phyloP scores from a whole-genome alignment of 1,140 invertebrate species.

The Macrocentrus cingulum region DNA sequence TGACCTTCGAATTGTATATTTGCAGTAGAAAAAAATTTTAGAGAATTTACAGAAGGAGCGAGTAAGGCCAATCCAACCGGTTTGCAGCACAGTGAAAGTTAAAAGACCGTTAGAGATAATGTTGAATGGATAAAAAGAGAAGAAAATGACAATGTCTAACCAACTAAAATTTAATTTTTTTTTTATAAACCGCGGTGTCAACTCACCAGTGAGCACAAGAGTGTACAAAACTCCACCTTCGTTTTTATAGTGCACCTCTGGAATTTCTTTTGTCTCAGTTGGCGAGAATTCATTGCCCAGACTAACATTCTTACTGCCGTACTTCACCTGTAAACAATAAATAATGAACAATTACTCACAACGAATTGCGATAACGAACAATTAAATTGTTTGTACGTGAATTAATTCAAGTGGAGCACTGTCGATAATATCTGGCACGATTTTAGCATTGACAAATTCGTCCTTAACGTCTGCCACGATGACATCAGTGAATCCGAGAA shows the following conservation, averaged over 20 bases:
- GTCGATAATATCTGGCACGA: slow-evolving; percentile 59
- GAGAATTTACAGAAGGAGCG: no score
- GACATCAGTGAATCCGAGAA: slow-evolving; percentile 37
- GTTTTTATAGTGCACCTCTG: slow-evolving; percentile 56
- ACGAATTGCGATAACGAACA: slow-evolving; percentile 14
- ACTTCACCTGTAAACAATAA: slow-evolving; percentile 48
- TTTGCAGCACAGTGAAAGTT: no score
- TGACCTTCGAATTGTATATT: no score
- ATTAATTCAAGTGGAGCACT: slow-evolving; percentile 48
- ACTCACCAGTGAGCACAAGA: slow-evolving; percentile 63
- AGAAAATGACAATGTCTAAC: no score
- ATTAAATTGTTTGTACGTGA: slow-evolving; percentile 43
- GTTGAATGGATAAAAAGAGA: no score
- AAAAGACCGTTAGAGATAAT: no score
- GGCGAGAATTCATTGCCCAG: slow-evolving; percentile 63
- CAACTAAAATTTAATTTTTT: no score
- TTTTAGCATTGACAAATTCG: slow-evolving; percentile 51
- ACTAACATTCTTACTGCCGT: slow-evolving; percentile 51
- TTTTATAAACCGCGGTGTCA: neutral
- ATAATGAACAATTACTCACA: neutral
- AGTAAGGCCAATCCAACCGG: no score
- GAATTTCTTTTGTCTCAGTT: slow-evolving; percentile 49
- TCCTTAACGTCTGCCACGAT: slow-evolving; percentile 40
- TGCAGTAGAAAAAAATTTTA: no score
- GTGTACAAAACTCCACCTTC: slow-evolving; percentile 63